phyloP scores from a whole-genome alignment of 1,140 invertebrate species.

The Zaprionus davidi region DNA sequence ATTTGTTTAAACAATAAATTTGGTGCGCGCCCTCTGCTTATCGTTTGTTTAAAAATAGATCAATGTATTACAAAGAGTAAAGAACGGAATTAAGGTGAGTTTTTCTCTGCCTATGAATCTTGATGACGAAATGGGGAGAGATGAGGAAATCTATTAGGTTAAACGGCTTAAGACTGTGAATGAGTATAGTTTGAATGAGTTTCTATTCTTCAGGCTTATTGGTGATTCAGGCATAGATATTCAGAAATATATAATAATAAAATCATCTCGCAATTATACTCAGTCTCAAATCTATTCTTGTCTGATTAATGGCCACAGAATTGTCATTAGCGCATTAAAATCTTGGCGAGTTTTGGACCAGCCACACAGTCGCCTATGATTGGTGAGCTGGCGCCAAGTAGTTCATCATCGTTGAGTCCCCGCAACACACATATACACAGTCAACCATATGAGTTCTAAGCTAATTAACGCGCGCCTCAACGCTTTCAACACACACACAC shows the following conservation, averaged over 20 bases:
- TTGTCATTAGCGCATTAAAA: constrained; percentile 12
- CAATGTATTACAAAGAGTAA: constrained; percentile 33
- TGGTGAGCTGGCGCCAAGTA: constrained; percentile 49
- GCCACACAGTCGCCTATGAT: constrained; percentile 37
- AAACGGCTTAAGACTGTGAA: background rate
- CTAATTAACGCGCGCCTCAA: constrained; percentile 23
- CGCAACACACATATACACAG: background rate
- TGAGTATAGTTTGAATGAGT: background rate
- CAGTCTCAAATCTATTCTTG: constrained; percentile 1
- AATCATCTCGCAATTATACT: background rate
- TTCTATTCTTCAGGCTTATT: background rate
- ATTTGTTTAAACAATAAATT: constrained; percentile 74
- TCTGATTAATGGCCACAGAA: constrained; percentile 12
- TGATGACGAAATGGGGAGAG: background rate
- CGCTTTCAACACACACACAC: constrained; percentile 6
- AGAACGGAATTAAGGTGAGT: constrained; percentile 12
- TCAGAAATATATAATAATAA: background rate
- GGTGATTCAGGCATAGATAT: background rate
- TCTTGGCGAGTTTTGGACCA: background rate
- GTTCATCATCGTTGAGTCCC: constrained; percentile 27
- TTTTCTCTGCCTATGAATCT: background rate
- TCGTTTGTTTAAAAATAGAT: constrained; percentile 42
- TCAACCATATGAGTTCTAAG: constrained; percentile 32
- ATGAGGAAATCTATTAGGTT: background rate
- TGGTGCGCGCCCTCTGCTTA: constrained; percentile 40